A percentile compares a stretch with the other conserved stretches of the same genome.
Conservation (phyloP, 2,888 invertebrate genomes). For the Globia sparganii region DNA sequence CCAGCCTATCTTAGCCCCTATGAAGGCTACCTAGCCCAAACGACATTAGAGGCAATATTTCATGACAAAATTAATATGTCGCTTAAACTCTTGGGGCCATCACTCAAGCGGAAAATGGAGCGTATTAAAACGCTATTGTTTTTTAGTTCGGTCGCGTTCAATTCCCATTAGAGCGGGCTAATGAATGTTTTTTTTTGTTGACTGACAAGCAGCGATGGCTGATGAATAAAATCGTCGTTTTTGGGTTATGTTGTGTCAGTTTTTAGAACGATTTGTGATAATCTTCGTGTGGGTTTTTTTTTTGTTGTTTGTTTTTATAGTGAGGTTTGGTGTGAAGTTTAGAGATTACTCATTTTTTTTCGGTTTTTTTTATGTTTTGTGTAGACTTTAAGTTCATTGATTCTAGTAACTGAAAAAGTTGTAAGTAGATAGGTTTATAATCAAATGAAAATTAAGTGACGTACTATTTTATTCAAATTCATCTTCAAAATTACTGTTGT, state of each 20-base stretch:
- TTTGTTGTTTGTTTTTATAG: conserved; percentile 17
- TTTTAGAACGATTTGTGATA: conserved; percentile 39
- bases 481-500: not conserved
- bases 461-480: not conserved
- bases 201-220: conserved; percentile 62
- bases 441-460: not conserved
- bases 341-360: not conserved
- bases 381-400: not conserved
- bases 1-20: not conserved
- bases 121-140: conserved; percentile 73
- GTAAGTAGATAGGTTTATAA: not conserved
- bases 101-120: conserved; percentile 63
- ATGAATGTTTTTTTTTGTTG: conserved; percentile 65
- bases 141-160: conserved; percentile 76
- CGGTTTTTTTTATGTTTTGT: not conserved
- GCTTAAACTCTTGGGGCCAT: conserved; percentile 65
- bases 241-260: conserved; percentile 41
- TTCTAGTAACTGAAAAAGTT: not conserved
- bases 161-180: conserved; percentile 78
- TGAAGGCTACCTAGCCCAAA: conserved; percentile 1
- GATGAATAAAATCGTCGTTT: conserved; percentile 63
- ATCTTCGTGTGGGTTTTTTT: conserved; percentile 34
- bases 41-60: conserved; percentile 52
- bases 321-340: not conserved
- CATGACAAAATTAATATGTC: conserved; percentile 65